Evolutionary conservation across 2,888 invertebrate genomes (phyloP), one percentile per base, ranked within the genome.

Genomic region (Colletes collaris): DNA sequence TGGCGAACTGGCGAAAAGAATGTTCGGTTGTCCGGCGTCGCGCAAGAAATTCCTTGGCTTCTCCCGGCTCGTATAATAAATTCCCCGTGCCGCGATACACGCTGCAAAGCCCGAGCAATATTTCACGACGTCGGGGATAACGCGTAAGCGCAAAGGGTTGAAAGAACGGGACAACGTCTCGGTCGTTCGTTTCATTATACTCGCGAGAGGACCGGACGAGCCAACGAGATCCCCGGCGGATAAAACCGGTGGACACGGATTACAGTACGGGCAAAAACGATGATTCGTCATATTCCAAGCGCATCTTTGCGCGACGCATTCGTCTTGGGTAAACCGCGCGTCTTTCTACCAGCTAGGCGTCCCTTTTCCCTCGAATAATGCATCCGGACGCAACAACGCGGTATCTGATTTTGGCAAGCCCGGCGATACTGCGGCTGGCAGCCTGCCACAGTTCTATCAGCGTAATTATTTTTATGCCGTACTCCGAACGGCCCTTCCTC

Each of bases 381-480:
- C 87, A 87, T 89, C 88, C 86, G 88, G 85, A 87, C 85, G 89
- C 88, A 90, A 89, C 88, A 90, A 88, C 82, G 86, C 83, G 84
- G 78, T 89, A 90, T 91, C 90, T 89, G 90, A 91, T 90, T 90
- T 88, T 89, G 88, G 88, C 89, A 86, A 76, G 82, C 70, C 76
- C 46, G 44, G 8, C 72, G 66, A 69, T 73, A 67, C 71, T 70
- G 79, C 81, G 73, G 46, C 79, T 91, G 91, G 91, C 91, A 77
- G n/a, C 37, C 13, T 59, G 91, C 91, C 91, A 90, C 78, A 76
- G 79, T 78, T 87, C 89, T 89, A 90, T 90, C 90, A 89, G 79
- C 85, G 87, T 89, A 91, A 91, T 91, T 91, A 91, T 91, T 90
- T 89, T 86, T 88, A 84, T 86, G 83, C 86, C 84, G 71, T 79